Evolutionary conservation across 2,888 invertebrate genomes (phyloP).

Genomic region (Nomada goodeniana): DNA sequence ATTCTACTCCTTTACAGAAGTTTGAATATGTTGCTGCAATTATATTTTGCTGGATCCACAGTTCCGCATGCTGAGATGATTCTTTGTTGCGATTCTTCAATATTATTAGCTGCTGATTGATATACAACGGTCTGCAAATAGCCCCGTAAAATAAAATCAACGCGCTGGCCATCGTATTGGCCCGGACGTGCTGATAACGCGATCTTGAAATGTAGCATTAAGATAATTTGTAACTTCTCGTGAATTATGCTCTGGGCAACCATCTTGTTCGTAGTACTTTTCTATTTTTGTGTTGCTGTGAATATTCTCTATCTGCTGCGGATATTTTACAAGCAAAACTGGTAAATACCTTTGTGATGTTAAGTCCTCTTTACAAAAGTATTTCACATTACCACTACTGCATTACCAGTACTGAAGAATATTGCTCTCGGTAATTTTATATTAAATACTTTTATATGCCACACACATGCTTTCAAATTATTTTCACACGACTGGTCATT

Average conservation of each 20-base stretch:
- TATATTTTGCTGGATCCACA: not conserved
- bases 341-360: not conserved
- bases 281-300: not conserved
- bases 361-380: not conserved
- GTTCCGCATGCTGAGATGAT: not conserved
- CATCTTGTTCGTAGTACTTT: constrained; percentile 1
- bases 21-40: not conserved
- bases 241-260: not conserved
- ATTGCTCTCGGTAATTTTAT: too few species aligned
- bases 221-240: not conserved
- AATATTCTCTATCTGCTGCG: not conserved
- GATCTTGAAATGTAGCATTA: not conserved
- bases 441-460: too few species aligned
- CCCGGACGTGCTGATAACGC: not conserved
- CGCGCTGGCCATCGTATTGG: not conserved
- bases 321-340: not conserved
- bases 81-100: not conserved
- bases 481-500: too few species aligned
- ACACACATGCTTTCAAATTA: too few species aligned
- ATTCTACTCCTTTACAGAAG: not conserved
- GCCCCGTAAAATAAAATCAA: not conserved
- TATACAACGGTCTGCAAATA: not conserved
- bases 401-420: too few species aligned
- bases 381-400: too few species aligned
- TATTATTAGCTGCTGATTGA: not conserved